phyloP scores from a whole-genome alignment of 2,888 invertebrate genomes.

The Rhagonycha fulva region DNA sequence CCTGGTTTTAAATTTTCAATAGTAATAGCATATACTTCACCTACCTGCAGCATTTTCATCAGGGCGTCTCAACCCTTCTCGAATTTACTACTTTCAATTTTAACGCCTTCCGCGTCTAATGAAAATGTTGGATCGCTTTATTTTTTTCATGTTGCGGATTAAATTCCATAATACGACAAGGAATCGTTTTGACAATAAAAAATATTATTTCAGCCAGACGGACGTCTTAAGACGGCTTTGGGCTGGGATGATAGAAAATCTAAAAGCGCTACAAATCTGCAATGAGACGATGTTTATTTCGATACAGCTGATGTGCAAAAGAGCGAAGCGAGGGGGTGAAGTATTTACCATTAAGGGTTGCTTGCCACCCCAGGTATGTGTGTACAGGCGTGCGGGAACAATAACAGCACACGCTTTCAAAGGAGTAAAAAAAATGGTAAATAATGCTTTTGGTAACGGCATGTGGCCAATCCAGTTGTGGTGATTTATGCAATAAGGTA shows the following conservation, averaged over 20 bases:
- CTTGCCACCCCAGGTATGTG: conserved; percentile 32
- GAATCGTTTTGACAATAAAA: conserved; percentile 46
- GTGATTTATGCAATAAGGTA: conserved; percentile 13
- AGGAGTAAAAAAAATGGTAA: conserved; percentile 48
- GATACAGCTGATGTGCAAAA: conserved; percentile 52
- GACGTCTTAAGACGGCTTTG: conserved; percentile 33
- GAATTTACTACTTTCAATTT: not conserved
- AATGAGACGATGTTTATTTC: conserved; percentile 41
- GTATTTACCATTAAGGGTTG: conserved; percentile 38
- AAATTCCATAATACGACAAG: conserved; percentile 42
- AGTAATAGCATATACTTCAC: not conserved
- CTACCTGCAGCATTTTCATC: not conserved
- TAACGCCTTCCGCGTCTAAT: not conserved
- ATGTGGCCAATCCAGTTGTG: conserved; percentile 44
- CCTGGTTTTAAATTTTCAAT: conserved; percentile 12
- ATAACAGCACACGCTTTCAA: conserved; percentile 49
- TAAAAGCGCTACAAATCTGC: conserved; percentile 32
- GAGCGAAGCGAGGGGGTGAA: conserved; percentile 36
- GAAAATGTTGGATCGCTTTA: not conserved
- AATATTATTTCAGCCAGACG: conserved; percentile 46
- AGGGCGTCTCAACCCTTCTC: not conserved
- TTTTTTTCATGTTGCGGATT: conserved; percentile 42
- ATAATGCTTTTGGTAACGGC: conserved; percentile 47
- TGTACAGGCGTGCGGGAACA: conserved; percentile 39
- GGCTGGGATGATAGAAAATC: conserved; percentile 33